Conservation (phyloP, 1,140 invertebrate species). For the Chlorops oryzae region DNA sequence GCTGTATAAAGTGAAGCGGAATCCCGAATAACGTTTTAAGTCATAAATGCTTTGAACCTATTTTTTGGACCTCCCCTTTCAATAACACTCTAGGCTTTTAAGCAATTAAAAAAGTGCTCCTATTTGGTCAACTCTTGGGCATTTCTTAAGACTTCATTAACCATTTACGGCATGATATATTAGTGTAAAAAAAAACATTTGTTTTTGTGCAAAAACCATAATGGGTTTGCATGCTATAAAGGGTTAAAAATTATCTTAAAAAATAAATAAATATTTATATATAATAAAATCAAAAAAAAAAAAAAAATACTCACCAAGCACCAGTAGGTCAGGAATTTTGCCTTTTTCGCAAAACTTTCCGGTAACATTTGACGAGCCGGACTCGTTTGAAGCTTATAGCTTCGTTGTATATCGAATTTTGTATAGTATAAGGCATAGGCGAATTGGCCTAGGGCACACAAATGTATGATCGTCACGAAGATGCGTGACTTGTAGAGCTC, state of each 20-base stretch:
- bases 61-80: too few species aligned
- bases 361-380: conserved; percentile 30
- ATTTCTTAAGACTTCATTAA: too few species aligned
- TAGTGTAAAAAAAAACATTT: not conserved
- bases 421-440: conserved; percentile 40
- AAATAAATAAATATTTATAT: too few species aligned
- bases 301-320: conserved; percentile 49
- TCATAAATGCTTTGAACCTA: too few species aligned
- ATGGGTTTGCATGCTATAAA: not conserved
- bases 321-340: conserved; percentile 54
- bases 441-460: conserved; percentile 42
- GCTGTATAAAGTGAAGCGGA: too few species aligned
- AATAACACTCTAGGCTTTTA: too few species aligned
- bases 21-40: too few species aligned
- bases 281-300: too few species aligned
- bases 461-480: conserved; percentile 44
- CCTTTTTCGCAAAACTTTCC: conserved; percentile 45
- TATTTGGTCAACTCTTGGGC: too few species aligned
- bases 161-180: too few species aligned
- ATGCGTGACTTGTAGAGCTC: conserved; percentile 45
- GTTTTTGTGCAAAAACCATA: not conserved
- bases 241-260: too few species aligned
- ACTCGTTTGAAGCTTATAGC: conserved; percentile 36
- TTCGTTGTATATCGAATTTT: conserved; percentile 39
- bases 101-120: too few species aligned